Base-by-base conservation (phyloP, 2,888 invertebrate species). In the Andrena minutula region DNA sequence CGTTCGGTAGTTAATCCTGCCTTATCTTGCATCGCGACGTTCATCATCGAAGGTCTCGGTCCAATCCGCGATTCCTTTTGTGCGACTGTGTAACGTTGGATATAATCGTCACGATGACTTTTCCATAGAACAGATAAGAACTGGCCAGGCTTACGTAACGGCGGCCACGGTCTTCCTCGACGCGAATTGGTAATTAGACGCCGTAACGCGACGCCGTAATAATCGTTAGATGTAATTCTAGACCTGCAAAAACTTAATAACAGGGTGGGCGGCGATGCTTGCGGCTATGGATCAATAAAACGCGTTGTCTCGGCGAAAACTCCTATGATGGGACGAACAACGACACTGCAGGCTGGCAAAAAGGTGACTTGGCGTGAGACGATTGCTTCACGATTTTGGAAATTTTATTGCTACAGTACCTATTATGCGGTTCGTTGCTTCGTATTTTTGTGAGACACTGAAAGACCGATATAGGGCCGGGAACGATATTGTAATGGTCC, bases 191-290 rank as follows among this genome's bases (percentile, higher is more conserved):
- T 84, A 87, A 87, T 87, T 87, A 87, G 85, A 84, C 71, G 63
- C 56, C 61, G 91, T 83, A 91, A 92, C 86, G 79, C 75, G 90
- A 92, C 86, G 89, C 89, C 85, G 89, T 91, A 89, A 92, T 91
- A 91, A 90, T 87, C 88, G 85, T 86, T 85, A 74, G 84, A 76
- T 85, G 92, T 91, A 92, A 92, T 91, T 90, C 91, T 91, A 91
- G 90, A 90, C 92, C 89, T 88, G 83, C 83, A 87, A 86, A 88
- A 89, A 91, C 87, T 85, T 91, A 92, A 92, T 91, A 89, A 92
- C 87, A 90, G 90, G 86, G 87, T 88, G 78, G 84, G 70, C 74
- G 56, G 79, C 83, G 84, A 88, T 85, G 83, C 82, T 80, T 88
- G 88, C 79, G 89, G 89, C 89, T 75, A 66, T 78, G 84, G 89